Evolutionary conservation across 2,113 vertebrate species (phyloP), one percentile per base, ranked within the genome.

Genomic region (Cheirogaleus medius): DNA sequence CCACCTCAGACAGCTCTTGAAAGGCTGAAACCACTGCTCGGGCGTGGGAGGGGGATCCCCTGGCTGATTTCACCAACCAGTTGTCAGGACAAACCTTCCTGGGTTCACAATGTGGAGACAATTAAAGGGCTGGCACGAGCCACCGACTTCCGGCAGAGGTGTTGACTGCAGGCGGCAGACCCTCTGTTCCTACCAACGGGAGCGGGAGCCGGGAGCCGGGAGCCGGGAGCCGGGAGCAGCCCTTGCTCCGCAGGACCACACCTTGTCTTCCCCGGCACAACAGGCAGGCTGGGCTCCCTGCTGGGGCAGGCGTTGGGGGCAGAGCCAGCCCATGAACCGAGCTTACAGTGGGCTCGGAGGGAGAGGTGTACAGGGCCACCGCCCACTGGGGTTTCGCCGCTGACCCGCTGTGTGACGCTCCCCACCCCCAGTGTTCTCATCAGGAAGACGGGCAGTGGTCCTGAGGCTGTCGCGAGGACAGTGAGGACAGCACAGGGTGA

Each of bases 91-190:
- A 44, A 77, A 74, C 44, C 78, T 90, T 92, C 60, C 76, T 58
- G 66, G 87, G 66, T 23, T 94, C 52, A 52, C 95, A 97, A 91
- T 68, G 74, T 96, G 97, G 95, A 97, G 95, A 87, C 37, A 47
- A 97, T 96, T 94, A 96, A 47, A 91, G 81, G n/a, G 52, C 83
- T 76, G 54, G 91, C 0, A 21, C 0, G 3, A 95, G 96, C 96
- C 1, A 7, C 44, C 32, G 54, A 87, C 89, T 74, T 77, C 91
- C 76, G 39, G 66, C 74, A 15, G 95, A 93, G 97, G 96, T 93
- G 95, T 39, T 93, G 95, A 96, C 83, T 92, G 96, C 12, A 0
- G 71, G 86, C 91, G 0, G 66, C 88, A 88, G 71, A 80, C 64
- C 73, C 77, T 87, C 93, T 21, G 64, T 73, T 94, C 81, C 85